Percentiles rank a stretch among this genome's conserved stretches.
Conservation (phyloP, 2,113 vertebrate genomes). For the Rana temporaria region DNA sequence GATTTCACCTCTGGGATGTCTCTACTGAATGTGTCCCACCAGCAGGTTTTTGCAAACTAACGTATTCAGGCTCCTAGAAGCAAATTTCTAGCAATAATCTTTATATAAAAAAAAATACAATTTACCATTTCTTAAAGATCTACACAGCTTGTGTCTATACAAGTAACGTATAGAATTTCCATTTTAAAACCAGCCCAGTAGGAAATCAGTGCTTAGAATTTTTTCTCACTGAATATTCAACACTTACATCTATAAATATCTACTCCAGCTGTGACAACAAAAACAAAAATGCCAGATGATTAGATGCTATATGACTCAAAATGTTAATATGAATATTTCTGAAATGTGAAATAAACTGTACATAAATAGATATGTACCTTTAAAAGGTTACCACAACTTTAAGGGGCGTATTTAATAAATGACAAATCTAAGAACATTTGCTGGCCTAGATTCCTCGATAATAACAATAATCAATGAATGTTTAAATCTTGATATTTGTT, state of each 20-base stretch:
- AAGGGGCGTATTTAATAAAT: too few species aligned
- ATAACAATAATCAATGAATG: too few species aligned
- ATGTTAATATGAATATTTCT: constrained; percentile 18
- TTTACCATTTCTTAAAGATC: background rate
- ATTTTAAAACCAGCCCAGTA: constrained; percentile 19
- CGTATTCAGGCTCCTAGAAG: background rate
- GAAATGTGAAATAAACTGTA: background rate
- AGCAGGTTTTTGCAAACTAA: too few species aligned
- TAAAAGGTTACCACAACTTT: background rate
- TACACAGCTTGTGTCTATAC: background rate
- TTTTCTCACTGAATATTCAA: constrained; percentile 39
- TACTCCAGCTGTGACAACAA: constrained; percentile 34
- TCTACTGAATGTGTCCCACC: too few species aligned
- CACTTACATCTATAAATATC: constrained; percentile 44
- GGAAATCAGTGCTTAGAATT: constrained; percentile 31
- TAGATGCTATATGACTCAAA: constrained; percentile 15
- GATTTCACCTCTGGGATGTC: too few species aligned
- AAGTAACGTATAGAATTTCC: constrained; percentile 29
- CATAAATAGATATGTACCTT: background rate
- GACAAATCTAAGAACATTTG: too few species aligned
- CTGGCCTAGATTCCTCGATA: too few species aligned
- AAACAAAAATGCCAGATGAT: constrained; percentile 33
- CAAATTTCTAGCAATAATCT: background rate
- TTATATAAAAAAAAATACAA: background rate
- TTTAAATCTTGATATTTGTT: too few species aligned